These are phyloP conservation scores for Hofmannophila pseudospretella DNA, from an alignment of 2,888 invertebrate species.

Conservation along the genomic window DNA sequence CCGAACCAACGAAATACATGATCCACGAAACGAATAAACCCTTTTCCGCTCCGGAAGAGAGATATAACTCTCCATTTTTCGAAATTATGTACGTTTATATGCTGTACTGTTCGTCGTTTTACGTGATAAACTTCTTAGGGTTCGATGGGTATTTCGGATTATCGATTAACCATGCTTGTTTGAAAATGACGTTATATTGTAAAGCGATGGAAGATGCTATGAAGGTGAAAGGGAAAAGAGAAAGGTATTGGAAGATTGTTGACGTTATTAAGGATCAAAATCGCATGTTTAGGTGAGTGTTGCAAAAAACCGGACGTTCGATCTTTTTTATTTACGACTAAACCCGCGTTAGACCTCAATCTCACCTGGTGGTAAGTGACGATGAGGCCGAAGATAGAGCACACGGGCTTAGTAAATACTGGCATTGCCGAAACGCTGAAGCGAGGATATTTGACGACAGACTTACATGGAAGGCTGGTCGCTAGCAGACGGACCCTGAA, in stretches of 20 bases:
- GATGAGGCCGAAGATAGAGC: too few relatives aligned
- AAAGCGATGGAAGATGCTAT: slow-evolving; percentile 37
- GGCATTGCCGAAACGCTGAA: too few relatives aligned
- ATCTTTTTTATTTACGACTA: too few relatives aligned
- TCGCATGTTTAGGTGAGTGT: slow-evolving; percentile 32
- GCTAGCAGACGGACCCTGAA: too few relatives aligned
- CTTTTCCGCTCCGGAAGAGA: slow-evolving; percentile 22
- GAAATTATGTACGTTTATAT: slow-evolving; percentile 38
- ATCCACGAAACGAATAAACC: slow-evolving; percentile 46
- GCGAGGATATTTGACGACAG: too few relatives aligned
- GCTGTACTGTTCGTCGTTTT: slow-evolving; percentile 26
- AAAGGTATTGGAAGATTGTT: slow-evolving; percentile 21
- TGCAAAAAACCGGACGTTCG: too few relatives aligned
- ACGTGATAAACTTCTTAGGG: slow-evolving; percentile 37
- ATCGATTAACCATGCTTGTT: slow-evolving; percentile 44
- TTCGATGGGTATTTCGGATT: slow-evolving; percentile 53
- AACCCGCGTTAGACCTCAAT: too few relatives aligned
- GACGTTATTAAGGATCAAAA: slow-evolving; percentile 43
- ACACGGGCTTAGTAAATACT: too few relatives aligned
- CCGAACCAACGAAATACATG: slow-evolving; percentile 37
- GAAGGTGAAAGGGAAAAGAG: slow-evolving; percentile 5
- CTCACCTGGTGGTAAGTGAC: too few relatives aligned
- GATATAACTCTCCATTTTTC: slow-evolving; percentile 40
- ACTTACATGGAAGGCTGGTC: too few relatives aligned
- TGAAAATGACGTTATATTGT: slow-evolving; percentile 48